Percentiles rank a stretch among this genome's conserved stretches.
These are phyloP conservation scores for Polylopha cassiicola DNA, from an alignment of 2,888 invertebrate genomes.

Conservation along the genomic window DNA sequence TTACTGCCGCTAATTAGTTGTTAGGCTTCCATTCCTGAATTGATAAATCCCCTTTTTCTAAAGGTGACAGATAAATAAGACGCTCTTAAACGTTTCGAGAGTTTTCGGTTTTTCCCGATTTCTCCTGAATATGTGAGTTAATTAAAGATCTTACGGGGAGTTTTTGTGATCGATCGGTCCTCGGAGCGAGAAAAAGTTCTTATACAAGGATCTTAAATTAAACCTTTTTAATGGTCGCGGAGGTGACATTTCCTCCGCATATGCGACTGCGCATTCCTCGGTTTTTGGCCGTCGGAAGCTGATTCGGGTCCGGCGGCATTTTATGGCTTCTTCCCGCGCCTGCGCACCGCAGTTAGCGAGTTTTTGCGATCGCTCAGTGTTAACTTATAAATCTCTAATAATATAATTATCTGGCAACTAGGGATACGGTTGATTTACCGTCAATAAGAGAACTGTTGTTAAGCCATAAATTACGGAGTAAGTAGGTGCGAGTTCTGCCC, in stretches of 20 bases:
- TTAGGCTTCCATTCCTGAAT: constrained; percentile 33
- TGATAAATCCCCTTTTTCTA: constrained; percentile 18
- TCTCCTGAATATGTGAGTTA: constrained; percentile 15
- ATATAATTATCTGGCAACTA: constrained; percentile 16
- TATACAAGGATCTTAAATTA: no score
- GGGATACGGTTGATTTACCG: not conserved
- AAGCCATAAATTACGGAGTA: no score
- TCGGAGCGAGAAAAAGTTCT: no score
- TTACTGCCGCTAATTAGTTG: constrained; percentile 61
- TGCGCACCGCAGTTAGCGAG: constrained; percentile 37
- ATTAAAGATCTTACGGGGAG: constrained; percentile 12
- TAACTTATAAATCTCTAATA: constrained; percentile 20
- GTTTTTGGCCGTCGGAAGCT: constrained; percentile 24
- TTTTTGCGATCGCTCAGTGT: constrained; percentile 29
- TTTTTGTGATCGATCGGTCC: no score
- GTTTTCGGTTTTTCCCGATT: constrained; percentile 16
- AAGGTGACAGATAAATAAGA: constrained; percentile 21
- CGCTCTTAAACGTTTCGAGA: constrained; percentile 17
- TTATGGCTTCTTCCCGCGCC: constrained; percentile 44
- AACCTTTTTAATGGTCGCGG: no score
- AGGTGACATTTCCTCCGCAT: not conserved
- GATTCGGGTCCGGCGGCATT: constrained; percentile 37
- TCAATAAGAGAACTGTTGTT: no score
- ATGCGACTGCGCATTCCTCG: constrained; percentile 25
- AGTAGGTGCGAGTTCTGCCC: no score